These are phyloP conservation scores for Porites lutea DNA, from an alignment of 64 coral and sea anemone genomes.

Conservation along the genomic window DNA sequence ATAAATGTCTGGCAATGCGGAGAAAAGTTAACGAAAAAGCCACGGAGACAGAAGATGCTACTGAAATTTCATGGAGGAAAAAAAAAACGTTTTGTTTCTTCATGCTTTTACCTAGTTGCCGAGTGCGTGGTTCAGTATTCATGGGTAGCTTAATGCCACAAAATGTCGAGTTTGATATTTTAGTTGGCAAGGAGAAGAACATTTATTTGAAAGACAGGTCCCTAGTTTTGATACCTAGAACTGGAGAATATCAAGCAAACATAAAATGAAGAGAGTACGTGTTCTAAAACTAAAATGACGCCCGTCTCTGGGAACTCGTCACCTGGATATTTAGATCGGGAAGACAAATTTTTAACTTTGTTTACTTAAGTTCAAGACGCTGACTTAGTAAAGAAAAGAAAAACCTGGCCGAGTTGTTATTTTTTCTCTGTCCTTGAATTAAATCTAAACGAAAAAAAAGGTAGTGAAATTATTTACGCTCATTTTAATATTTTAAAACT, in stretches of 20 bases:
- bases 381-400: conserved; percentile 37
- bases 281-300: conserved; percentile 28
- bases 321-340: conserved; percentile 28
- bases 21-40: not conserved
- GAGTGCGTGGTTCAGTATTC: no score
- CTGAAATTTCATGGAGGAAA: no score
- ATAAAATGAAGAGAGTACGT: not conserved
- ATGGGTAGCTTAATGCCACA: not conserved
- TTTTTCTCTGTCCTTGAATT: conserved; percentile 30
- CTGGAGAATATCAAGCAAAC: not conserved
- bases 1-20: no score
- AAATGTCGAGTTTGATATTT: not conserved
- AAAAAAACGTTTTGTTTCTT: no score
- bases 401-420: conserved; percentile 16
- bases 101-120: no score
- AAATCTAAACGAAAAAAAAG: not conserved
- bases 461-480: conserved; percentile 3
- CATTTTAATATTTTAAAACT: not conserved
- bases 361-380: conserved; percentile 34
- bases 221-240: not conserved
- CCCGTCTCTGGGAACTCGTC: conserved; percentile 40
- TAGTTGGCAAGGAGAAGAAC: not conserved
- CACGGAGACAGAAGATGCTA: no score
- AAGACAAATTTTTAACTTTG: conserved; percentile 7
- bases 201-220: not conserved